phyloP scores from a whole-genome alignment of 2,113 vertebrate species.

The Cyphomyrus discorhynchus region DNA sequence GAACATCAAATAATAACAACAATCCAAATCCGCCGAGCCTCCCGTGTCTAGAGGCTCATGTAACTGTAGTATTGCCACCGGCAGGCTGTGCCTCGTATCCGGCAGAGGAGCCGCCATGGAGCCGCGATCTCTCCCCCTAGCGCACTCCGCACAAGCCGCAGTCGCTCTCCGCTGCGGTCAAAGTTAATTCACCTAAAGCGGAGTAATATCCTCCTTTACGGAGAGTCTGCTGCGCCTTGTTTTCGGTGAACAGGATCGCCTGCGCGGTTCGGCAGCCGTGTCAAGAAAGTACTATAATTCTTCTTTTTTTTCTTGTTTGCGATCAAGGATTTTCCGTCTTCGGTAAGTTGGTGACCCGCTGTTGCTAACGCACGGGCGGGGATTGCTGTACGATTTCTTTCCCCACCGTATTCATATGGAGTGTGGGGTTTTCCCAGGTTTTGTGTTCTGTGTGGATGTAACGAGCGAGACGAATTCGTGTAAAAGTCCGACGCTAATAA shows the following conservation, averaged over 20 bases:
- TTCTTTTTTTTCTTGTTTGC: slow-evolving; percentile 38
- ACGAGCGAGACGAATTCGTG: neutral
- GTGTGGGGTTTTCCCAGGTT: neutral
- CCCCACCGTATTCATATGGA: neutral
- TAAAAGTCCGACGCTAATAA: neutral
- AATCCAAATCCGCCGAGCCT: slow-evolving; percentile 71
- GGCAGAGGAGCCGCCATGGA: slow-evolving; percentile 39
- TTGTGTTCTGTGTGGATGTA: neutral
- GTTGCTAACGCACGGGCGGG: neutral
- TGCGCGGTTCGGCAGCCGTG: slow-evolving; percentile 41
- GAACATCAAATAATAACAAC: slow-evolving; percentile 86
- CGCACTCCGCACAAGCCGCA: slow-evolving; percentile 42
- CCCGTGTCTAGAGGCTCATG: slow-evolving; percentile 37
- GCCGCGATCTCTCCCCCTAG: slow-evolving; percentile 37
- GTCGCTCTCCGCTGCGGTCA: slow-evolving; percentile 31
- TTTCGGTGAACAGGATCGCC: slow-evolving; percentile 46
- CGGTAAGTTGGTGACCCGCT: slow-evolving; percentile 53
- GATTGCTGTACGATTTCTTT: neutral
- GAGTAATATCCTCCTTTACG: slow-evolving; percentile 62
- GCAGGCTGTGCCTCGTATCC: slow-evolving; percentile 10
- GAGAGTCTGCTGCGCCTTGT: slow-evolving; percentile 52
- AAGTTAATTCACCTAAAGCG: slow-evolving; percentile 55
- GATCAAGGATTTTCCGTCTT: slow-evolving; percentile 37
- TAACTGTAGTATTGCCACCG: slow-evolving; percentile 46
- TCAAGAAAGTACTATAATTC: slow-evolving; percentile 24